Base-by-base conservation (phyloP, 2,888 invertebrate genomes). In the Notocelia uddmanniana region DNA sequence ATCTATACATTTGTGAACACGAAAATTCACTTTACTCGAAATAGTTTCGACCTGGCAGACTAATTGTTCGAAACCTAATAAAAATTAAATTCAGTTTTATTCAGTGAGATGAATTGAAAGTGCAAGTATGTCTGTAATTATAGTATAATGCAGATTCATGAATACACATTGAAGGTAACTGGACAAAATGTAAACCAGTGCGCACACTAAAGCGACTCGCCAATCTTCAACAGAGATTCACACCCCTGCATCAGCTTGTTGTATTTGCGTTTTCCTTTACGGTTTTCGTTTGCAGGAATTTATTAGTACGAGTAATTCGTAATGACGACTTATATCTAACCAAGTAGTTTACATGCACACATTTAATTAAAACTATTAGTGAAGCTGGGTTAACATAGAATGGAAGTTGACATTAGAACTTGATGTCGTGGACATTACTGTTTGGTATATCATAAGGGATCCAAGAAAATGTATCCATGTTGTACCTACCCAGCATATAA, bases 181-280 rank as follows among this genome's bases (percentile, higher is more conserved):
- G 93, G 92, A 93, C 93, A 84, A 84, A 91, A 93, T 92, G 92
- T 92, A 93, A 92, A 92, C 83, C 92, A 92, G 92, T 88, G 85
- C 82, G 88, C 89, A 88, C 87, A 85, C 81, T 79, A 81, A 82
- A 80, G 85, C 84, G 68, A 82, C 78, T 85, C 81, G 85, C 88
- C 66, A 68, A 62, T 62, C 68, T 18, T 55, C 67, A 66, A 52
- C 88, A 83, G 85, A 82, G 81, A 83, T 62, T 48, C 60, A 52
- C 64, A 64, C 54, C 64, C 63, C 52, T 84, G 83, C 82, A 85
- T 84, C 87, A 86, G 89, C 91, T 93, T 93, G 93, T 93, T 93
- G 93, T 93, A 93, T 89, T 93, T 93, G 93, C 91, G 93, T 93
- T 90, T 91, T 87, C 85, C 84, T 85, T 78, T 77, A 83, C 85